phyloP scores from a whole-genome alignment of 2,113 vertebrate genomes.

The Bubo blakistoni region DNA sequence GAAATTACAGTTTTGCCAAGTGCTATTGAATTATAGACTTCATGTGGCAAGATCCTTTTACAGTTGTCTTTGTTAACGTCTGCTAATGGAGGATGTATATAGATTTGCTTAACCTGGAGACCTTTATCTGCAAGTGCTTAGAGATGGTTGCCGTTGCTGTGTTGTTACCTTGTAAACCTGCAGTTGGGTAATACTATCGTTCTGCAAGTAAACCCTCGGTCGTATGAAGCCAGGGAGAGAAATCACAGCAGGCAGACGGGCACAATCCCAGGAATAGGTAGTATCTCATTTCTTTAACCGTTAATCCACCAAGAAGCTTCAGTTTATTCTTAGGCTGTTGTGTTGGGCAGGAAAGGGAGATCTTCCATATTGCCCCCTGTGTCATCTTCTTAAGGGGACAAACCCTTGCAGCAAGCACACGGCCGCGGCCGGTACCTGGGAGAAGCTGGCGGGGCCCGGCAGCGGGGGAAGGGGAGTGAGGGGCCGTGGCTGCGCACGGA shows the following conservation, averaged over 20 bases:
- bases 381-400: fast-evolving
- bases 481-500: neutral
- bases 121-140: neutral
- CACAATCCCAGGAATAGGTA: fast-evolving
- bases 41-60: neutral
- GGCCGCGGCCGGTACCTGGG: fast-evolving
- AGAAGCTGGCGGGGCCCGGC: neutral
- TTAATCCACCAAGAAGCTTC: neutral
- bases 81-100: fast-evolving
- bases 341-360: neutral
- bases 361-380: too few relatives aligned
- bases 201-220: fast-evolving
- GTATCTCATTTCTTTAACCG: fast-evolving
- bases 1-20: fast-evolving
- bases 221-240: fast-evolving
- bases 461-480: neutral
- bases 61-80: neutral
- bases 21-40: neutral
- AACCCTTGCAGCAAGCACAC: fast-evolving
- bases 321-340: fast-evolving
- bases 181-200: fast-evolving
- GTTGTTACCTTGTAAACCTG: neutral
- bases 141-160: neutral
- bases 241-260: fast-evolving
- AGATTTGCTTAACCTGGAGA: neutral